These are phyloP conservation scores for Apantesis nais DNA, from an alignment of 2,888 invertebrate genomes.

Conservation along the genomic window DNA sequence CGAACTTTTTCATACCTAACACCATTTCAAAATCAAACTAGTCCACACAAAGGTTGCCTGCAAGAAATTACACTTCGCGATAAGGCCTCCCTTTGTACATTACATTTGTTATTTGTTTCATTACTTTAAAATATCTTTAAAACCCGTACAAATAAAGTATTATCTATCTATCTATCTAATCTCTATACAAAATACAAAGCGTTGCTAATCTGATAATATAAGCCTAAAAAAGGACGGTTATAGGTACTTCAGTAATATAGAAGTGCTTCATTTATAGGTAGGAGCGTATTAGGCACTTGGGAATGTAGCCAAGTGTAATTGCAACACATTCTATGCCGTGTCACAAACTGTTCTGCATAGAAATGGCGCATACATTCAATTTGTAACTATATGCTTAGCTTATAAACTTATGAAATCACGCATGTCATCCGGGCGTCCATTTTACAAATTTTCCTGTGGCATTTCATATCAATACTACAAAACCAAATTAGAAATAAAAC, in stretches of 20 bases:
- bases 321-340: conserved; percentile 50
- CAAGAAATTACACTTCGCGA: too few relatives aligned
- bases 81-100: too few relatives aligned
- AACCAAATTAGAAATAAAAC: background rate
- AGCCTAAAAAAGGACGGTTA: background rate
- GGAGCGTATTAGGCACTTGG: conserved; percentile 33
- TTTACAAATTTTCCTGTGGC: background rate
- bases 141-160: too few relatives aligned
- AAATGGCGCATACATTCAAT: conserved; percentile 46
- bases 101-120: too few relatives aligned
- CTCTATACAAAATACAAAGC: background rate
- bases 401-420: conserved; percentile 4
- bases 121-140: too few relatives aligned
- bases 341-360: conserved; percentile 51
- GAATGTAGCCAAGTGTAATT: conserved; percentile 56
- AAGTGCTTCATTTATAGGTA: conserved; percentile 8
- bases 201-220: background rate
- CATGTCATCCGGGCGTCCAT: background rate
- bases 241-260: background rate
- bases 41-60: too few relatives aligned
- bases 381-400: conserved; percentile 23
- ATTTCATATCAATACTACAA: background rate
- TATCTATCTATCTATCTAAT: too few relatives aligned
- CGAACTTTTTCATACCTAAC: too few relatives aligned
- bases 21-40: too few relatives aligned